Conservation (phyloP, 1,140 invertebrate genomes). For the Triops cancriformis region DNA sequence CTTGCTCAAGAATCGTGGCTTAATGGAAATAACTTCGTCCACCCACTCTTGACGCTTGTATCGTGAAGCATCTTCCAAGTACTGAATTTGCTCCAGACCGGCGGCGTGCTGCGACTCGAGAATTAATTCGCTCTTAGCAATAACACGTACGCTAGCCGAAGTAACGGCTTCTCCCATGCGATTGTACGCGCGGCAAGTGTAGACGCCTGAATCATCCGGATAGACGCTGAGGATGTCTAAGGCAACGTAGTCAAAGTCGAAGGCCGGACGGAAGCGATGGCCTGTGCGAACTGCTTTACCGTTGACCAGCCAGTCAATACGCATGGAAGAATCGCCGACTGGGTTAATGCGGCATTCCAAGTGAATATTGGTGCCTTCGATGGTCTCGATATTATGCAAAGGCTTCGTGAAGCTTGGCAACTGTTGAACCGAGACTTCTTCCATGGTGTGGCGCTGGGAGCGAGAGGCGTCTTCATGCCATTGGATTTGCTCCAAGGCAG, state of each 20-base stretch:
- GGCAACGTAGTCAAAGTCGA: constrained; percentile 96
- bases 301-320: constrained; percentile 95
- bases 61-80: constrained; percentile 75
- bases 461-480: constrained; percentile 80
- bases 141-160: constrained; percentile 54
- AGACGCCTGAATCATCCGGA: constrained; percentile 92
- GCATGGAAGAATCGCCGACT: constrained; percentile 89
- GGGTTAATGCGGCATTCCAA: constrained; percentile 87
- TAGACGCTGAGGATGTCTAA: constrained; percentile 92
- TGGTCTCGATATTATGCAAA: constrained; percentile 79
- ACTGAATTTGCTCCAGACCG: constrained; percentile 81
- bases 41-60: constrained; percentile 65
- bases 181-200: constrained; percentile 85
- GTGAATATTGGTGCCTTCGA: constrained; percentile 86
- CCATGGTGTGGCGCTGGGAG: constrained; percentile 39
- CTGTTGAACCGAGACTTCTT: constrained; percentile 59
- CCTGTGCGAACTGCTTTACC: constrained; percentile 62
- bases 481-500: constrained; percentile 87
- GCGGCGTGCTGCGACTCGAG: constrained; percentile 77
- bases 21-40: constrained; percentile 72
- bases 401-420: constrained; percentile 77
- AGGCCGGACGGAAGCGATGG: constrained; percentile 87
- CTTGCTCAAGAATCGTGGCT: constrained; percentile 72
- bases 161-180: constrained; percentile 89
- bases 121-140: constrained; percentile 72